A percentile compares a stretch with the other conserved stretches of the same genome.
Evolutionary conservation across 2,113 vertebrate species (phyloP).

Genomic region (Tautogolabrus adspersus): DNA sequence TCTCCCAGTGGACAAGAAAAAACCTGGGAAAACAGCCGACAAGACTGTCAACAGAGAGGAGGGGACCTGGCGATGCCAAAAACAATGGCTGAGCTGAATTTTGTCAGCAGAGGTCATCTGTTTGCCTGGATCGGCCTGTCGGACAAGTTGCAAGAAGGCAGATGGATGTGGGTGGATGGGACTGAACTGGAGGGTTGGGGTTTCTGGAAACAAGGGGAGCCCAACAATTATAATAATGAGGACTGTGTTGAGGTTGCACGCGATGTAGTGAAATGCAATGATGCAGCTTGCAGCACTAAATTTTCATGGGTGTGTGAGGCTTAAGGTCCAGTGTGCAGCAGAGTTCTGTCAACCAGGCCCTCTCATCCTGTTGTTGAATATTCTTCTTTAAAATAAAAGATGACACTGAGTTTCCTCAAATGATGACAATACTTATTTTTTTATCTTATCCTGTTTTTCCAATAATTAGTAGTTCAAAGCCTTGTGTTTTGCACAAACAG

Average conservation of each 20-base stretch:
- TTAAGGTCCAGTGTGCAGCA: not conserved
- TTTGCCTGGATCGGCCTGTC: slow-evolving; percentile 48
- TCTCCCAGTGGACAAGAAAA: not conserved
- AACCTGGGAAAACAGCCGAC: slow-evolving; percentile 29
- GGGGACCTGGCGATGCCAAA: slow-evolving; percentile 32
- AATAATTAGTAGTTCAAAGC: not conserved
- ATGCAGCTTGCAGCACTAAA: not conserved
- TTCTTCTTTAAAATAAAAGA: not conserved
- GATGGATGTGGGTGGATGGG: slow-evolving; percentile 57
- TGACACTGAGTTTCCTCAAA: not conserved
- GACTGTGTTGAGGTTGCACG: slow-evolving; percentile 30
- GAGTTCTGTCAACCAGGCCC: too few relatives aligned
- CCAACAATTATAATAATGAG: slow-evolving; percentile 1
- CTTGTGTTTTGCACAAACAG: not conserved
- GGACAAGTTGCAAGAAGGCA: not conserved
- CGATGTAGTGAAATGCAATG: not conserved
- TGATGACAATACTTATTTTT: not conserved
- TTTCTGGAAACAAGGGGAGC: slow-evolving; percentile 47
- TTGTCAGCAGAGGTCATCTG: not conserved
- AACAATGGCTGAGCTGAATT: slow-evolving; percentile 9
- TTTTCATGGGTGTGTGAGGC: slow-evolving; percentile 56
- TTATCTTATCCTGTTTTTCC: too few relatives aligned
- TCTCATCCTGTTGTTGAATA: not conserved
- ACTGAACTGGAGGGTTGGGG: not conserved
- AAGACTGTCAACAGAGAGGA: slow-evolving; percentile 25